Percentiles rank a stretch among this genome's conserved stretches.
These are phyloP conservation scores for Iselma pallidipennis DNA, from an alignment of 2,888 invertebrate genomes.

Conservation along the genomic window DNA sequence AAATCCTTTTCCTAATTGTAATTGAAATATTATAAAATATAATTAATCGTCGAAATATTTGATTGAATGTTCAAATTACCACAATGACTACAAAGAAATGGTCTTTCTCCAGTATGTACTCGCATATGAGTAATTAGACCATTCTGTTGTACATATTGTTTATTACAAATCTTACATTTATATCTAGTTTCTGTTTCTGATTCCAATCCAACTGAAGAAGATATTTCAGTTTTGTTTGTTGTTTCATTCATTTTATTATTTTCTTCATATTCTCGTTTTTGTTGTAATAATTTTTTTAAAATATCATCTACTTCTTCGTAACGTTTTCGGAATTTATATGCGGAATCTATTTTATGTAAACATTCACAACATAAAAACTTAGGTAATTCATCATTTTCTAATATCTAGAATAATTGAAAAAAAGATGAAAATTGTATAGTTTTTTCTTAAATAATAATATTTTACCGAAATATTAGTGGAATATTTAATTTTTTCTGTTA, in stretches of 20 bases:
- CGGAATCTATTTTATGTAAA: neutral
- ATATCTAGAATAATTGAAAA: conserved; percentile 1
- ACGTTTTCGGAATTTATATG: conserved; percentile 11
- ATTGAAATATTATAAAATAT: neutral
- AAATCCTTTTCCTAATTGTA: conserved; percentile 31
- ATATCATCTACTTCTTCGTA: conserved; percentile 6
- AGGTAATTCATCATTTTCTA: conserved; percentile 10
- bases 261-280: neutral
- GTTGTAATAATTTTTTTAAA: conserved; percentile 1
- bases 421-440: neutral
- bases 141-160: conserved; percentile 5
- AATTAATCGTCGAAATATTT: neutral
- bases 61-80: conserved; percentile 12
- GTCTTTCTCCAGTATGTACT: conserved; percentile 23
- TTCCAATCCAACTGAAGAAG: too few species aligned
- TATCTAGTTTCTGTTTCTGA: neutral
- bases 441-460: neutral
- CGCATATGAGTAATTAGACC: conserved; percentile 5
- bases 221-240: neutral
- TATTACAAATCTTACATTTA: conserved; percentile 14
- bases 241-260: neutral
- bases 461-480: conserved; percentile 9
- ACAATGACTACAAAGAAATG: conserved; percentile 36
- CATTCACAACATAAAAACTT: conserved; percentile 9
- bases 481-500: conserved; percentile 10